Base-by-base conservation (phyloP, 1,140 invertebrate species). In the Neodiprion pinetum region DNA sequence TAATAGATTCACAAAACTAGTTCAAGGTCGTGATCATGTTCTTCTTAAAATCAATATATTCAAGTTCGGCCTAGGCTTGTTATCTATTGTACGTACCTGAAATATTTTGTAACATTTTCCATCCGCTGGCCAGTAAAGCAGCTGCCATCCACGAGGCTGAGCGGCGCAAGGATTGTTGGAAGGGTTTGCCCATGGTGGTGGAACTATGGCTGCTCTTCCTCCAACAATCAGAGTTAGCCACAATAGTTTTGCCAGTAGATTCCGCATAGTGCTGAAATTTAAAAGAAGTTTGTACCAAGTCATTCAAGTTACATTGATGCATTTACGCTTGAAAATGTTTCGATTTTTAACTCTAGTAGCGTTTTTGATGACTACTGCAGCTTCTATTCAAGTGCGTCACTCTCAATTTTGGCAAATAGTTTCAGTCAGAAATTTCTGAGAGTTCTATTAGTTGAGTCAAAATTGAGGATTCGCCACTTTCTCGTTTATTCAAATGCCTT, bases 91-190 rank as follows among this genome's bases (percentile, higher is more conserved):
- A 81, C 87, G 87, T 84, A 92, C 93, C 89, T 93, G 91, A 82
- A 95, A 96, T 85, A 96, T 96, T 83, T 94, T 95, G 83, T 96
- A 96, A 84, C 95, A 96, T 85, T 94, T 93, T 75, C 93, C 93
- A 81, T 96, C 93, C 0, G 90, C 87, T 1, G 94, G 93, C 95
- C 95, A 96, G 84, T 93, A 96, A 23, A 96, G 89, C 76, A 95
- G 89, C 80, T 96, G 94, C 95, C 95, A 96, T 14, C 94, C 94
- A 68, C 92, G 89, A 0, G 94, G 93, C 84, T 93, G 91, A 1
- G 90, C 87, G 7, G 95, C 94, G 76, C 95, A 96, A 0, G 95
- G 95, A 86, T 96, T 96, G 77, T 91, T 90, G 9, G 90, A 89
- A 1, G 94, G 92, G 86, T 96, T 92, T 21, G 94, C 95, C 95